Base-by-base conservation (phyloP, 2,888 invertebrate species). In the Dryobotodes eremita region DNA sequence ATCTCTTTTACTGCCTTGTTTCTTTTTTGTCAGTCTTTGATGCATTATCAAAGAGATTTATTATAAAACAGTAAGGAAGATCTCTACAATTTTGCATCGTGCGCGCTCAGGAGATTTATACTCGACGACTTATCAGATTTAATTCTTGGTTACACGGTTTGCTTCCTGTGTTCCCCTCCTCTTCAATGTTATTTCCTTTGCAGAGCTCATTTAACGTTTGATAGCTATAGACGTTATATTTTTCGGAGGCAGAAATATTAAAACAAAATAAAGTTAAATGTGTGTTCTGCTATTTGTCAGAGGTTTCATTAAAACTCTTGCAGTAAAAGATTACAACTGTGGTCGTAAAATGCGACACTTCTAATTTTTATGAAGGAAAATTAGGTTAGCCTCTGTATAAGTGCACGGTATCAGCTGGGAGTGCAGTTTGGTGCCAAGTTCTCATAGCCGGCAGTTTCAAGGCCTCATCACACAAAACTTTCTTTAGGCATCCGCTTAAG, bases 391-490 rank as follows among this genome's bases (percentile, higher is more conserved):
- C 42, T 80, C 55, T 68, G 42, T 88, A 73, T 77, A 80, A 80
- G 81, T 65, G 72, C 75, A 79, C 53, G 71, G 72, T 86, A 79
- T 82, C 80, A 84, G 76, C 75, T 76, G 61, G 64, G 76, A 83
- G 79, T 84, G 88, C 87, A 80, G 87, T 89, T 88, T 71, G 88
- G 69, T 84, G 83, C 85, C 88, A 89, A 88, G 87, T 87, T 87
- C 83, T 88, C 82, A 85, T 84, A 86, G 75, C 77, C 75, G 87
- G 79, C 75, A 83, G 79, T 87, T 86, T 87, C 90, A 90, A 92
- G 91, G 90, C 87, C 86, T 84, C 75, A 77, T 84, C 81, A 73
- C 86, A 91, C 90, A 92, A 91, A 91, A 91, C 90, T 89, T 87
- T 91, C 85, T 86, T 87, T 85, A 89, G 88, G 86, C 88, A 89